A percentile compares a stretch with the other conserved stretches of the same genome.
Conservation (phyloP, 2,888 invertebrate species). For the Glyphotaelius pellucidus region DNA sequence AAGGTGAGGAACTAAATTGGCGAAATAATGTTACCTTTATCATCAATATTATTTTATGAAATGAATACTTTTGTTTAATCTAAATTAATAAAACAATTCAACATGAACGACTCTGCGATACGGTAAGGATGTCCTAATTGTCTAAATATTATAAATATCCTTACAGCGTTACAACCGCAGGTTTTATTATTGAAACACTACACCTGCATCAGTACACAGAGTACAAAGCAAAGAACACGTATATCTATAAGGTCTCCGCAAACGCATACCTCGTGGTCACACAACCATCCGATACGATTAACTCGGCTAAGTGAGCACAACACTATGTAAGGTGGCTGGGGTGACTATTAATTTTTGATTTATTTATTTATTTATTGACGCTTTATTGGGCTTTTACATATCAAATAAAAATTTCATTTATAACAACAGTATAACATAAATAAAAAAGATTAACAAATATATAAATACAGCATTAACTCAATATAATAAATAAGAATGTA, state of each 20-base stretch:
- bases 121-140: not conserved
- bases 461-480: too few species aligned
- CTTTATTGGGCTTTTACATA: too few species aligned
- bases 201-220: not conserved
- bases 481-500: too few species aligned
- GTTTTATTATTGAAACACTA: not conserved
- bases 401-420: too few species aligned
- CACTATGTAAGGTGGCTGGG: not conserved
- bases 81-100: too few species aligned
- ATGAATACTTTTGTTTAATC: too few species aligned
- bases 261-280: conserved; percentile 48
- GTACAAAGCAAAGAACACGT: not conserved
- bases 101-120: not conserved
- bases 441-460: too few species aligned
- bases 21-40: too few species aligned
- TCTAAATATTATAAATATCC: not conserved
- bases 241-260: not conserved
- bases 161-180: conserved; percentile 22
- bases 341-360: not conserved
- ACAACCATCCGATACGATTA: conserved; percentile 48
- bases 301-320: conserved; percentile 24
- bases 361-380: too few species aligned
- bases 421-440: too few species aligned
- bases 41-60: too few species aligned
- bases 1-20: too few species aligned